Evolutionary conservation across 2,797 vertebrate genomes (phyloP).

Genomic region (Mus minutoides): DNA sequence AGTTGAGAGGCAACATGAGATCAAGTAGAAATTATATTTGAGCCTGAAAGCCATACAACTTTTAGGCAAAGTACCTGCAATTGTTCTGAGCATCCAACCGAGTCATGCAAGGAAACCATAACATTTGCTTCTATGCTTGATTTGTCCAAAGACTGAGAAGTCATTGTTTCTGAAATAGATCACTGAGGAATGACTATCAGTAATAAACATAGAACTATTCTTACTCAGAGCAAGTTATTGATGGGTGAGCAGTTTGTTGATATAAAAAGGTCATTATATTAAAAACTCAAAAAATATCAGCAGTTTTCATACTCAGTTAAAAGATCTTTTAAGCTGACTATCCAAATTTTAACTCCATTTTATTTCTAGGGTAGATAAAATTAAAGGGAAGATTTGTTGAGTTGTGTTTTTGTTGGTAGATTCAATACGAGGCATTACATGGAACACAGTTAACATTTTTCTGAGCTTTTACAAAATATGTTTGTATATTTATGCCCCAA

Average conservation of each 20-base stretch:
- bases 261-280: constrained; percentile 33
- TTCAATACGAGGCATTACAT: not conserved
- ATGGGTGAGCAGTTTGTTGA: constrained; percentile 13
- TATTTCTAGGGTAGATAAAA: constrained; percentile 29
- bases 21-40: not conserved
- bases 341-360: constrained; percentile 11
- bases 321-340: constrained; percentile 51
- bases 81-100: not conserved
- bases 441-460: not conserved
- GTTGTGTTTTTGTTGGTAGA: not conserved
- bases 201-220: not conserved
- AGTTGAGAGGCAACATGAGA: not conserved
- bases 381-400: not conserved
- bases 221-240: not conserved
- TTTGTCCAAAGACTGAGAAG: not conserved
- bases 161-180: not conserved
- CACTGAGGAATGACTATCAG: not conserved
- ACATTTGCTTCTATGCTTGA: not conserved
- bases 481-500: not conserved
- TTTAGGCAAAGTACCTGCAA: not conserved
- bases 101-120: not conserved
- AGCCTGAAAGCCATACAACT: not conserved
- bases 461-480: not conserved
- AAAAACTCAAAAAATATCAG: too few species aligned
- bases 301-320: constrained; percentile 38